A percentile compares a stretch with the other conserved stretches of the same genome.
Conservation (phyloP, 2,888 invertebrate genomes). For the Branchipolynoe longqiensis region DNA sequence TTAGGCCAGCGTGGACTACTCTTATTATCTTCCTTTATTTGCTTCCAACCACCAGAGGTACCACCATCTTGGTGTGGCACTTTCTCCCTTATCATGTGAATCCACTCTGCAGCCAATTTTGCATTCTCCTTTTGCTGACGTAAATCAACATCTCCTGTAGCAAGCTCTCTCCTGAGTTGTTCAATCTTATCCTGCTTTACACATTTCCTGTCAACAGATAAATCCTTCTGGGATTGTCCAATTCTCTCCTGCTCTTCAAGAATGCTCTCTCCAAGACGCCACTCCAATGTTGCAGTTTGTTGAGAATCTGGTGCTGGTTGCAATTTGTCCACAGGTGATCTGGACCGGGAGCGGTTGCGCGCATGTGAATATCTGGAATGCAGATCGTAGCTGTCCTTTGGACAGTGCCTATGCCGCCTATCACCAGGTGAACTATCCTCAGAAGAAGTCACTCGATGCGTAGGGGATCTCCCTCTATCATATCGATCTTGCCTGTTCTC, state of each 20-base stretch:
- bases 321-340: neutral
- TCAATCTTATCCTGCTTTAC: neutral
- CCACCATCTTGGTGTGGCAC: no score
- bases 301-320: neutral
- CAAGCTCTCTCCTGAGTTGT: neutral
- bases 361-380: neutral
- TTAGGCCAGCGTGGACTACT: no score
- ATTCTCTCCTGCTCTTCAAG: neutral
- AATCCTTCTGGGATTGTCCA: no score
- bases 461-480: no score
- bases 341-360: neutral
- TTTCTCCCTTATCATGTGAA: no score
- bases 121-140: neutral
- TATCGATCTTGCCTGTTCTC: no score
- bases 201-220: neutral
- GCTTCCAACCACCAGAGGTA: no score
- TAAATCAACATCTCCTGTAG: neutral
- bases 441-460: no score
- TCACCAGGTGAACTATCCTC: neutral
- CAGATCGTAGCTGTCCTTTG: neutral
- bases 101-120: no score
- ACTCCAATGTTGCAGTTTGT: neutral
- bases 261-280: conserved; percentile 4
- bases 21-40: no score
- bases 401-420: neutral